Base-by-base conservation (phyloP, 1,140 invertebrate genomes). In the Caenorhabditis brenneri region DNA sequence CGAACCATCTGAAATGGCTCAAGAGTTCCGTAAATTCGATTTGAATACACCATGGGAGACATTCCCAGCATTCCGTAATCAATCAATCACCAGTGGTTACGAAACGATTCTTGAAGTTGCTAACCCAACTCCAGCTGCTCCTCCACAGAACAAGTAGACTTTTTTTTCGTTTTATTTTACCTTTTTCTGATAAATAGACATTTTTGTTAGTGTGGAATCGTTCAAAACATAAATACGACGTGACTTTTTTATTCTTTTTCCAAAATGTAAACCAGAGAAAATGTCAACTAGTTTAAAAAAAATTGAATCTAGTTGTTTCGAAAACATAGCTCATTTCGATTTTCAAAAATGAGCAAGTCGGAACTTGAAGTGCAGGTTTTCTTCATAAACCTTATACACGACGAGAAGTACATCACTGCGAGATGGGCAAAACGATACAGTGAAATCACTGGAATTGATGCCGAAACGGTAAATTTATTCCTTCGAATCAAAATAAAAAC, bases 21-120 rank as follows among this genome's bases (percentile, higher is more conserved):
- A 99, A 92, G 97, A 99, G 92, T 99, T 97, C 91, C 93, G 98
- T 39, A 96, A 96, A 91, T 99, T 99, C 92, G 98, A 99, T 89
- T 93, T 98, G 81, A 95, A 95, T 80, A 95, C 95, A 74, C 97
- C 97, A 0, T 99, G 97, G 97, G 97, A 99, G 92, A 95, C 95
- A 19, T 88, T 88, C 83, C 86, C 88, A 2, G 46, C 85, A 31
- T 90, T 91, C 84, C 87, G 89, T 12, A 85, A 91, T 60, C 78
- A 88, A 31, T 86, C 89, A 2, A 90, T 90, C 53, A 88, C 89
- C 36, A 81, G 87, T 69, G 89, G 89, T 15, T 90, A 91, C 84
- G 88, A 91, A 58, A 82, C 86, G 69, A 83, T 87, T 82, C 51
- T 39, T 19, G 80, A 86, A 78, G 69, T 55, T 74, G 36, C 65